Conservation (phyloP, 2,888 invertebrate genomes). For the Priocnemis perturbator region DNA sequence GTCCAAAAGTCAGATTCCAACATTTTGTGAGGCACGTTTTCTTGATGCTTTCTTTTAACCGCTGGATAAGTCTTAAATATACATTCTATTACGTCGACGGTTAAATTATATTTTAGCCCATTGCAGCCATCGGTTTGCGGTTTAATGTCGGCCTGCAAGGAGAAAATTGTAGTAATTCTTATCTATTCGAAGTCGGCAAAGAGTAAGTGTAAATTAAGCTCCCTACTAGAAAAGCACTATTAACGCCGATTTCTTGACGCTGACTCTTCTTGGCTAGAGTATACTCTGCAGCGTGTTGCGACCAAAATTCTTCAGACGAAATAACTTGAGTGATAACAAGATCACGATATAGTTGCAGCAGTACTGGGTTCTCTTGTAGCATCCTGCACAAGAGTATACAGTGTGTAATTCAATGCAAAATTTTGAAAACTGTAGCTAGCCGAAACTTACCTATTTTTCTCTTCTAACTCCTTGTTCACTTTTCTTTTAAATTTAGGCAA, state of each 20-base stretch:
- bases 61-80: conserved; percentile 99
- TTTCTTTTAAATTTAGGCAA: conserved; percentile 95
- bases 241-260: conserved; percentile 90
- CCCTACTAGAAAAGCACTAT: conserved; percentile 80
- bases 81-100: conserved; percentile 96
- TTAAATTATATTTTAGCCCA: conserved; percentile 97
- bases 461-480: conserved; percentile 92
- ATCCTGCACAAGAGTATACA: conserved; percentile 76
- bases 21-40: conserved; percentile 96
- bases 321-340: conserved; percentile 97
- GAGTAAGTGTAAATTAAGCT: background rate
- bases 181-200: background rate
- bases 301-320: conserved; percentile 98
- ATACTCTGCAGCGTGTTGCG: conserved; percentile 88
- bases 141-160: conserved; percentile 92
- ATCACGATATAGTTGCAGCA: conserved; percentile 96
- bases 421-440: background rate
- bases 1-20: conserved; percentile 99
- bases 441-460: conserved; percentile 83
- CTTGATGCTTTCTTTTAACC: conserved; percentile 96
- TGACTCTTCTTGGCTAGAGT: conserved; percentile 83
- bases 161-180: background rate
- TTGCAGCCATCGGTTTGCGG: conserved; percentile 98
- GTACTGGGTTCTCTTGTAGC: conserved; percentile 90
- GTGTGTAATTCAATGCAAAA: background rate